A percentile compares a stretch with the other conserved stretches of the same genome.
These are phyloP conservation scores for Lycopodina hypogea DNA, from an alignment of 37 sponge, comb jelly and placozoan genomes.

Conservation along the genomic window DNA sequence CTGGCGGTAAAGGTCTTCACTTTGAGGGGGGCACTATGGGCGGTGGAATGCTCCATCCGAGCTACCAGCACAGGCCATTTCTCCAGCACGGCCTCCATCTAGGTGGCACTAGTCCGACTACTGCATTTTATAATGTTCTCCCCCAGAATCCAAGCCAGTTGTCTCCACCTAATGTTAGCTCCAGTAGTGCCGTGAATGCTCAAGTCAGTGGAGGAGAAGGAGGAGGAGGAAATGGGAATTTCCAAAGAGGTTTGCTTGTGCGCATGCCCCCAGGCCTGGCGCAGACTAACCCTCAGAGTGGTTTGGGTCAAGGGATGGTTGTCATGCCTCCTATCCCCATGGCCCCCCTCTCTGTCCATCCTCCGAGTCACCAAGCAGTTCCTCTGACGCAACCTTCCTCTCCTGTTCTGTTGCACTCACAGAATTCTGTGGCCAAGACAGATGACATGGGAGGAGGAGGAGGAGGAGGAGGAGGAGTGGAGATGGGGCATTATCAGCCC, in stretches of 20 bases:
- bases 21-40: background rate
- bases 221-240: too few relatives aligned
- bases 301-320: background rate
- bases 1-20: background rate
- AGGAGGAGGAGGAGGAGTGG: background rate
- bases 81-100: background rate
- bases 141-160: background rate
- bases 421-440: background rate
- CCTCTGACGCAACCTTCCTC: background rate
- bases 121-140: background rate
- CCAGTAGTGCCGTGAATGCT: background rate
- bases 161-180: conserved; percentile 3
- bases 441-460: background rate
- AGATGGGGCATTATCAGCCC: background rate
- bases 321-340: background rate
- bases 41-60: conserved; percentile 23
- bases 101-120: background rate
- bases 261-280: background rate
- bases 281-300: background rate
- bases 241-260: background rate
- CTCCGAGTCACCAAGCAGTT: background rate
- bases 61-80: conserved; percentile 3
- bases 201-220: background rate
- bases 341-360: background rate
- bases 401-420: background rate